Conservation (phyloP, 2,113 vertebrate genomes). For the Azemiops feae region DNA sequence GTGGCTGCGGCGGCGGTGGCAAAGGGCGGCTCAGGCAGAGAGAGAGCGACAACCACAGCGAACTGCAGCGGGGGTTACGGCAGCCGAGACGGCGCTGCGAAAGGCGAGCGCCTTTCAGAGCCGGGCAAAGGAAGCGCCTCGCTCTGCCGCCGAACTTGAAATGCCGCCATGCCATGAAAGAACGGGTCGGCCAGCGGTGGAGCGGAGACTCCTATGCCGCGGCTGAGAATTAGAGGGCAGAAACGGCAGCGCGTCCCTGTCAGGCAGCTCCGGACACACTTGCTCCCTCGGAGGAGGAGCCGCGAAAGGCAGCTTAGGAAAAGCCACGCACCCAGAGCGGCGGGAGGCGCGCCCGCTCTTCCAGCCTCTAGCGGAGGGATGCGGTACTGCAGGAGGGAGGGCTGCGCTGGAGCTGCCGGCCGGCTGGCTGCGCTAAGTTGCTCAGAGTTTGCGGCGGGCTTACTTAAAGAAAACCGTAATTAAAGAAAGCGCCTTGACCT, state of each 20-base stretch:
- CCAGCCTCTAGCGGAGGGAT: neutral
- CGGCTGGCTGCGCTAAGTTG: neutral
- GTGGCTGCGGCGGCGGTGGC: neutral
- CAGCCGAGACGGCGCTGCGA: neutral
- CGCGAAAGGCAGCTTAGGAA: neutral
- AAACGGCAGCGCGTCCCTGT: too few relatives aligned
- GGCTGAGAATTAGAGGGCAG: accelerated
- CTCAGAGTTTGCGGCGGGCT: neutral
- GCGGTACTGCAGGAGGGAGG: neutral
- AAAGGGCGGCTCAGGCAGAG: neutral
- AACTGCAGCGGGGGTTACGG: neutral
- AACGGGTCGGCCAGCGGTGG: neutral
- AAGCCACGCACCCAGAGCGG: neutral
- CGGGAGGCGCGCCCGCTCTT: neutral
- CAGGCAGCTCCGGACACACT: neutral
- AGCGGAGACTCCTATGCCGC: neutral
- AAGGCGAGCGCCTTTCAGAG: neutral
- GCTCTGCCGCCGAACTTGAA: conserved; percentile 14
- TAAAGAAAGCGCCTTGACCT: neutral
- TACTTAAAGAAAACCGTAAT: neutral
- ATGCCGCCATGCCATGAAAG: conserved; percentile 23
- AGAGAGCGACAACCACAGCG: neutral
- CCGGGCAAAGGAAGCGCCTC: neutral
- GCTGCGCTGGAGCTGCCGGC: neutral
- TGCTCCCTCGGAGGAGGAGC: neutral